phyloP scores from a whole-genome alignment of 2,888 invertebrate species.

The Criorhina ranunculi region DNA sequence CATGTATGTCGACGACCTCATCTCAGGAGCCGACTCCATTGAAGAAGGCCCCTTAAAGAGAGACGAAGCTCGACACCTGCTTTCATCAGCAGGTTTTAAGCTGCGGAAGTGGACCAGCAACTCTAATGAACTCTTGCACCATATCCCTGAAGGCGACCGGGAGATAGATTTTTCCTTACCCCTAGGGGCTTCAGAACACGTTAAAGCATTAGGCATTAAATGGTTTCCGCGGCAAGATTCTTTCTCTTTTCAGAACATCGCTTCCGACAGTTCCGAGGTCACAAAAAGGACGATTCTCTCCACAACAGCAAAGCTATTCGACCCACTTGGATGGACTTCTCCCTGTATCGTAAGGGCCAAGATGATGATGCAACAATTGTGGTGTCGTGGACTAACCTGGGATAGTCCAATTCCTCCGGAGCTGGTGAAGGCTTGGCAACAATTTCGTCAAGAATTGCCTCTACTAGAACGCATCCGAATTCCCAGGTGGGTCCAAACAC shows the following conservation, averaged over 20 bases:
- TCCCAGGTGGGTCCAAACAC: conserved; percentile 20
- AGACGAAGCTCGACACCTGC: neutral
- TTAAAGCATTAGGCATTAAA: neutral
- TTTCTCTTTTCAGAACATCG: conserved; percentile 2
- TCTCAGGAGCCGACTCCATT: neutral
- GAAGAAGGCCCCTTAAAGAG: neutral
- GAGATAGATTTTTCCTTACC: conserved; percentile 1
- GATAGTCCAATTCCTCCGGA: too few relatives aligned
- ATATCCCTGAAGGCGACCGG: neutral
- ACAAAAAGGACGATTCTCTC: too few relatives aligned
- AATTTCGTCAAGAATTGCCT: too few relatives aligned
- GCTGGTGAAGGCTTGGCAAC: too few relatives aligned
- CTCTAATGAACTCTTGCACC: neutral
- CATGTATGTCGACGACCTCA: conserved; percentile 1
- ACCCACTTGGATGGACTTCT: too few relatives aligned
- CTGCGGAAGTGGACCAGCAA: conserved; percentile 20
- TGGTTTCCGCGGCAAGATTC: conserved; percentile 10
- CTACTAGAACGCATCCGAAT: neutral
- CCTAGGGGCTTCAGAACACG: neutral
- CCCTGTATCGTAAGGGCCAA: too few relatives aligned
- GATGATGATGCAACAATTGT: too few relatives aligned
- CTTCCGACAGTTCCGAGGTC: neutral
- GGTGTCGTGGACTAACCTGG: too few relatives aligned
- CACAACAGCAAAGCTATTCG: too few relatives aligned
- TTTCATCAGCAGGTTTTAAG: neutral